Evolutionary conservation across 1,140 invertebrate genomes (phyloP).

Genomic region (Hyles euphorbiae): DNA sequence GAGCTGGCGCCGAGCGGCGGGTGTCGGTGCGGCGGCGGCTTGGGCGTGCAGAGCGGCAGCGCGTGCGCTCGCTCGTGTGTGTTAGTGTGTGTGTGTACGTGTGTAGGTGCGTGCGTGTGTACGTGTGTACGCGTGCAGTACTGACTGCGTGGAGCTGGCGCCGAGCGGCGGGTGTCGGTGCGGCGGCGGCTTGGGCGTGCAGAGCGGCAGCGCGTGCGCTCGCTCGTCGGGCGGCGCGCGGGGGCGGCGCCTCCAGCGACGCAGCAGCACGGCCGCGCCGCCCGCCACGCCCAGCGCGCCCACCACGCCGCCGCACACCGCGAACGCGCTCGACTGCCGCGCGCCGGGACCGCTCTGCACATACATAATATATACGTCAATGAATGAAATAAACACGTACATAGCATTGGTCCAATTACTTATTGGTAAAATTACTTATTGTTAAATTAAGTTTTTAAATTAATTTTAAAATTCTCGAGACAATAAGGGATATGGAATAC

Average conservation of each 20-base stretch:
- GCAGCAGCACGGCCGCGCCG: constrained; percentile 69
- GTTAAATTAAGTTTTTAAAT: no score
- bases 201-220: constrained; percentile 16
- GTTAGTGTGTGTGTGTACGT: no score
- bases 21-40: constrained; percentile 13
- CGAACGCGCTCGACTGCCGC: constrained; percentile 36
- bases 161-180: constrained; percentile 19
- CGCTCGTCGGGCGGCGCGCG: constrained; percentile 23
- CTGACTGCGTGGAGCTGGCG: constrained; percentile 37
- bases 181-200: constrained; percentile 6
- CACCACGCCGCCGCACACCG: constrained; percentile 42
- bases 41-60: constrained; percentile 7
- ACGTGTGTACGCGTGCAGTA: constrained; percentile 3
- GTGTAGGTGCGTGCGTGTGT: not conserved
- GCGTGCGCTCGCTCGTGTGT: constrained; percentile 15
- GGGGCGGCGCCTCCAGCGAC: constrained; percentile 67
- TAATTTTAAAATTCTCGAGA: no score
- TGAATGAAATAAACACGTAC: no score
- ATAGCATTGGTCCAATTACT: no score
- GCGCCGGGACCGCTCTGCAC: constrained; percentile 12
- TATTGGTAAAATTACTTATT: no score
- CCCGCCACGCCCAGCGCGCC: constrained; percentile 69
- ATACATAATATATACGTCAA: constrained; percentile 3
- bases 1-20: constrained; percentile 27
- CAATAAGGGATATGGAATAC: no score